Conservation (phyloP, 2,888 invertebrate genomes). For the Drosophila setosimentum region DNA sequence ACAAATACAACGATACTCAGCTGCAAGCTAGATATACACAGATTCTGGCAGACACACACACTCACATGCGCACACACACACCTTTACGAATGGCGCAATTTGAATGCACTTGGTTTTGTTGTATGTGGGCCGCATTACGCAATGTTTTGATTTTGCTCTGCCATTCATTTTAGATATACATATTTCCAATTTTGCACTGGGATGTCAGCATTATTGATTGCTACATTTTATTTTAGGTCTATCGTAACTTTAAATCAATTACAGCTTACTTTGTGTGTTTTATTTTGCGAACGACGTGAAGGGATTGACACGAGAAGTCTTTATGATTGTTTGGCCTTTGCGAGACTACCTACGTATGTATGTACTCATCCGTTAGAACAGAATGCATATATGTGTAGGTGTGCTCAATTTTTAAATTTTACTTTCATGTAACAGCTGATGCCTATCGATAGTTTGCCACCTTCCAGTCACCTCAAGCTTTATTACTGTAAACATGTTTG, state of each 20-base stretch:
- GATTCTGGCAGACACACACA: slow-evolving; percentile 19
- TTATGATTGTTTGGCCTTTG: slow-evolving; percentile 68
- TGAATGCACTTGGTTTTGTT: slow-evolving; percentile 61
- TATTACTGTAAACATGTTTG: background rate
- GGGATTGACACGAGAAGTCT: slow-evolving; percentile 34
- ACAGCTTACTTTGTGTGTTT: slow-evolving; percentile 58
- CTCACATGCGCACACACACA: slow-evolving; percentile 11
- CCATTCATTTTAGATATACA: slow-evolving; percentile 30
- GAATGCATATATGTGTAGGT: slow-evolving; percentile 4
- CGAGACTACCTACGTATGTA: slow-evolving; percentile 49
- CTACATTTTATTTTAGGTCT: background rate
- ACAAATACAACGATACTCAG: slow-evolving; percentile 50
- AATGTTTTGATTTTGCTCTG: slow-evolving; percentile 58
- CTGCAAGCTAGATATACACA: slow-evolving; percentile 42
- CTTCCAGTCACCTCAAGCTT: background rate
- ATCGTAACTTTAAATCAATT: slow-evolving; percentile 18
- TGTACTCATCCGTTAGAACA: slow-evolving; percentile 57
- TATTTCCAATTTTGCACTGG: background rate
- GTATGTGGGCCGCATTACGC: slow-evolving; percentile 59
- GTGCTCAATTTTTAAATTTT: slow-evolving; percentile 36
- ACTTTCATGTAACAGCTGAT: slow-evolving; percentile 38
- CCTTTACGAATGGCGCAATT: slow-evolving; percentile 34
- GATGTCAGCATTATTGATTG: background rate
- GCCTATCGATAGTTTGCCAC: slow-evolving; percentile 32
- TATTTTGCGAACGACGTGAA: slow-evolving; percentile 40